Evolutionary conservation across 2,113 vertebrate genomes (phyloP).

Genomic region (Podarcis raffonei): DNA sequence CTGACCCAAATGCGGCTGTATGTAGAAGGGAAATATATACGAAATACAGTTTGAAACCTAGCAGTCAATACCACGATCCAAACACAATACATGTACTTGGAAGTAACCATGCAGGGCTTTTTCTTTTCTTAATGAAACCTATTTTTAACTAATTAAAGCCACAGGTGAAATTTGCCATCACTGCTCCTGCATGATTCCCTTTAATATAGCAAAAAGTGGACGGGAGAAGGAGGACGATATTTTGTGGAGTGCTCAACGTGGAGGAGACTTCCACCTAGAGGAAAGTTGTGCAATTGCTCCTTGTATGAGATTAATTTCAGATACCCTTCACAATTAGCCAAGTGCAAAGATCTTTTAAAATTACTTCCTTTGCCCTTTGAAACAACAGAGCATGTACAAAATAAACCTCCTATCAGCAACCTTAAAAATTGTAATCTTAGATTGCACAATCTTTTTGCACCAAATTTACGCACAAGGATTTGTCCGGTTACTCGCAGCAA

Average conservation of each 20-base stretch:
- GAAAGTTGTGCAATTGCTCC: background rate
- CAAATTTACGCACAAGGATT: background rate
- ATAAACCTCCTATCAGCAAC: background rate
- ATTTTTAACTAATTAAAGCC: background rate
- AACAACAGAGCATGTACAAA: background rate
- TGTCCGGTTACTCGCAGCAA: background rate
- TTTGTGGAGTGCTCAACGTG: background rate
- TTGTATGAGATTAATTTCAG: fast-evolving
- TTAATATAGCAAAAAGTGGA: background rate
- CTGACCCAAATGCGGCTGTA: background rate
- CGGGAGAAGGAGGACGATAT: background rate
- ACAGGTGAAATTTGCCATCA: background rate
- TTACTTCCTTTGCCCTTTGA: background rate
- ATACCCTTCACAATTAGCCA: fast-evolving
- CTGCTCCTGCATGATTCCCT: background rate
- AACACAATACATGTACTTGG: background rate
- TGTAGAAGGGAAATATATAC: background rate
- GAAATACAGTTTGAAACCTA: background rate
- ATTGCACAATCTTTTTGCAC: background rate
- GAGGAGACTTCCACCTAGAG: slow-evolving; percentile 59
- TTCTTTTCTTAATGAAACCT: background rate
- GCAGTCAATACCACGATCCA: background rate
- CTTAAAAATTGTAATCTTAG: background rate
- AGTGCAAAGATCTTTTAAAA: background rate
- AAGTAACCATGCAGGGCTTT: background rate